phyloP scores from a whole-genome alignment of 2,888 invertebrate genomes.

The Watsonalla binaria region DNA sequence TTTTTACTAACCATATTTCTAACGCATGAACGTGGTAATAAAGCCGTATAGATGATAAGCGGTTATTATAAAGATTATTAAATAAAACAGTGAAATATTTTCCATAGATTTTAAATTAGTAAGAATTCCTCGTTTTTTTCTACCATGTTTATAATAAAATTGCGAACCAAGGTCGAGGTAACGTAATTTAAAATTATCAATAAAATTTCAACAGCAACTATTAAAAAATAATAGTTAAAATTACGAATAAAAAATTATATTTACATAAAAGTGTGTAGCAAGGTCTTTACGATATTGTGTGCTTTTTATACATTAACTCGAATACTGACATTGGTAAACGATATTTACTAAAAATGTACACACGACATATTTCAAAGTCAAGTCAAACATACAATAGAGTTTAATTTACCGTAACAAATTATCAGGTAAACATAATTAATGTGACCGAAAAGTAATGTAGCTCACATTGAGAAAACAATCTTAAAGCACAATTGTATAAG shows the following conservation, averaged over 20 bases:
- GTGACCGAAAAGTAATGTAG: neutral
- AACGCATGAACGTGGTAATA: too few relatives aligned
- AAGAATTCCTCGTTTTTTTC: constrained; percentile 17
- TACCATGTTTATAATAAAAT: constrained; percentile 39
- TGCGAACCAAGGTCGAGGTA: constrained; percentile 61
- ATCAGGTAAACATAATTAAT: neutral
- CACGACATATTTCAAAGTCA: constrained; percentile 5
- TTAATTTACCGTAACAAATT: neutral
- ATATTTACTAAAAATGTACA: constrained; percentile 48
- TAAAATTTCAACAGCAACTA: constrained; percentile 65
- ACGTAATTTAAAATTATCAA: constrained; percentile 73
- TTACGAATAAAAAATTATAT: constrained; percentile 31
- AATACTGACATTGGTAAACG: constrained; percentile 62
- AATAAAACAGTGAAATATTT: too few relatives aligned
- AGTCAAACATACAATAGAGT: neutral
- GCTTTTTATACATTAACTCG: constrained; percentile 28
- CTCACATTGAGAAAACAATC: neutral
- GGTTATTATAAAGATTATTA: too few relatives aligned
- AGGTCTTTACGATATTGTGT: constrained; percentile 8
- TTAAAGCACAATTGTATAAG: neutral
- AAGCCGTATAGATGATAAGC: too few relatives aligned
- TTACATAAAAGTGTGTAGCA: constrained; percentile 16
- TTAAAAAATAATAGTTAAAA: constrained; percentile 45
- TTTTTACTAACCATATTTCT: neutral
- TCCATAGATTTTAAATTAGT: too few relatives aligned